Percentiles rank a stretch among this genome's conserved stretches.
Conservation (phyloP, 2,797 vertebrate species). For the Cynopterus sphinx region DNA sequence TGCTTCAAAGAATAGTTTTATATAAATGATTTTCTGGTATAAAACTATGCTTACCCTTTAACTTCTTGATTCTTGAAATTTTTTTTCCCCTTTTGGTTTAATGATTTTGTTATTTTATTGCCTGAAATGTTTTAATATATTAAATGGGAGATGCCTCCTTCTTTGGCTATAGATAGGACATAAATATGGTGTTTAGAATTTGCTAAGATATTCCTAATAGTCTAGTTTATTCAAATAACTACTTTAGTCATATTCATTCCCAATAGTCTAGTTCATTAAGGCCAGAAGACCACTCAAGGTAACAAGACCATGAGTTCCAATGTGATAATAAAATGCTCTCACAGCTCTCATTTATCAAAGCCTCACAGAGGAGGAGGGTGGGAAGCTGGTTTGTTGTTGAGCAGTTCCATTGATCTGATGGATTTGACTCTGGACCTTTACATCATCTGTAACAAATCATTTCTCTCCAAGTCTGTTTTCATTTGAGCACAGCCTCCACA, state of each 20-base stretch:
- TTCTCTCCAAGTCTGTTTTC: constrained; percentile 4
- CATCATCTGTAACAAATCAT: background rate
- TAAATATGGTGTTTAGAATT: background rate
- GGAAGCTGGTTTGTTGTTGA: background rate
- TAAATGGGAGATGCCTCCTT: background rate
- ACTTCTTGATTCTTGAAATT: background rate
- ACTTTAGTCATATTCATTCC: background rate
- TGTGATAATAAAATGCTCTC: background rate
- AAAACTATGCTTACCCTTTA: background rate
- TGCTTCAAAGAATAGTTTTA: background rate
- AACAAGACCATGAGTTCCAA: background rate
- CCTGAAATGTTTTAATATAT: constrained; percentile 1
- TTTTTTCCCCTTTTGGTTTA: background rate
- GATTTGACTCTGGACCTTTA: background rate
- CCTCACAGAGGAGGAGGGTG: background rate
- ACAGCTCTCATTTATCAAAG: background rate
- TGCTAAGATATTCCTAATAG: background rate
- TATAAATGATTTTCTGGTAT: background rate
- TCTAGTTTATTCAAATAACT: background rate
- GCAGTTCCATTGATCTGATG: background rate
- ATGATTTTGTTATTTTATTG: background rate
- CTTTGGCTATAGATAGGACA: background rate
- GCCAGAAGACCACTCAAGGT: background rate
- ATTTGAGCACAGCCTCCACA: background rate
- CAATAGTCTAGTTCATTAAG: background rate